phyloP scores from a whole-genome alignment of 2,113 vertebrate species.

The Albula glossodonta region DNA sequence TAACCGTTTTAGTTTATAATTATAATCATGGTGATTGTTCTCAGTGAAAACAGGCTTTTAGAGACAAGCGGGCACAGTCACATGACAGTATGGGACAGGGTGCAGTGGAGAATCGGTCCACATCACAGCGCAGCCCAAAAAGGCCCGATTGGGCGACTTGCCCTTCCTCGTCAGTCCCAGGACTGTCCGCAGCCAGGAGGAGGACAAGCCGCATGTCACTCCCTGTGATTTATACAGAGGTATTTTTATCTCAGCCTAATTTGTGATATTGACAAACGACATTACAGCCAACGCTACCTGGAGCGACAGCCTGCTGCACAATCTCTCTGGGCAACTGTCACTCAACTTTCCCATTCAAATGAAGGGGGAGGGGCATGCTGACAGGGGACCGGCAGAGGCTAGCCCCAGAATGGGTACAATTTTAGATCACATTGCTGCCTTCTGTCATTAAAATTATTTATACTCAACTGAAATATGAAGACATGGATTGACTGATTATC shows the following conservation, averaged over 20 bases:
- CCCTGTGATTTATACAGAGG: neutral
- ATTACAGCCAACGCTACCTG: slow-evolving; percentile 3
- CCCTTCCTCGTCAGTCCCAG: neutral
- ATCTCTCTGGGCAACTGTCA: neutral
- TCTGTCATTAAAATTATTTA: too few species aligned
- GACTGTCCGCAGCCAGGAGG: neutral
- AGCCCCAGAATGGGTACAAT: too few species aligned
- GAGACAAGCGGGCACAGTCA: neutral
- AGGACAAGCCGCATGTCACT: neutral
- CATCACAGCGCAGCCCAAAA: neutral
- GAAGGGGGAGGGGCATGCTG: neutral
- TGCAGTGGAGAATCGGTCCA: neutral
- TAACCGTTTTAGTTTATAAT: neutral
- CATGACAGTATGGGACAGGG: neutral
- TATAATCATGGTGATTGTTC: too few species aligned
- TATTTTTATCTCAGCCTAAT: slow-evolving; percentile 21
- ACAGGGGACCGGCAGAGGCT: neutral
- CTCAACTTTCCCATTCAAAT: neutral
- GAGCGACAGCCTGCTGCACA: neutral
- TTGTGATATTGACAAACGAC: slow-evolving; percentile 21
- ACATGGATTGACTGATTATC: too few species aligned
- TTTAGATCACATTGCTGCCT: too few species aligned
- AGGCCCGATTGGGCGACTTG: neutral
- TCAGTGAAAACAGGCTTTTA: too few species aligned
- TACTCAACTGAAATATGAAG: too few species aligned